Percentiles rank a stretch among this genome's conserved stretches.
phyloP scores from a whole-genome alignment of 2,888 invertebrate genomes.

The Tetragonisca angustula region DNA sequence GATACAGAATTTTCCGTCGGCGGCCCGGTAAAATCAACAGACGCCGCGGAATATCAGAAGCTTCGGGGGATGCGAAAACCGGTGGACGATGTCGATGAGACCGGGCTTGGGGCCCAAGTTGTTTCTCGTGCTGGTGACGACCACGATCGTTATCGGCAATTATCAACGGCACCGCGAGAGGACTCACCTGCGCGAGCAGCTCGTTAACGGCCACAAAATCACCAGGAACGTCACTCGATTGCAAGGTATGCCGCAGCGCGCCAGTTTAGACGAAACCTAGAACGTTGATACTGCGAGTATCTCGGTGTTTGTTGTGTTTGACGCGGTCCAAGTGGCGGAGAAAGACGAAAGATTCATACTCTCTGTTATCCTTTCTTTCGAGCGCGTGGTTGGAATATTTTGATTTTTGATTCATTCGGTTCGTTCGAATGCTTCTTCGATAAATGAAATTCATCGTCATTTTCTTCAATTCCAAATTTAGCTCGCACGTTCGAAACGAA shows the following conservation, averaged over 20 bases:
- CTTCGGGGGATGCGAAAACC: conserved; percentile 80
- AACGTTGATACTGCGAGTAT: too few species aligned
- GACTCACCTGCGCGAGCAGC: conserved; percentile 65
- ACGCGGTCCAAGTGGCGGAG: too few species aligned
- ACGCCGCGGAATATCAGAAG: conserved; percentile 52
- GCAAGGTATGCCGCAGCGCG: conserved; percentile 67
- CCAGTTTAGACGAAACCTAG: too few species aligned
- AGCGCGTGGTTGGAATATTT: too few species aligned
- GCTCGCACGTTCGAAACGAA: too few species aligned
- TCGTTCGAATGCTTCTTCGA: too few species aligned
- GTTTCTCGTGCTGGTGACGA: conserved; percentile 78
- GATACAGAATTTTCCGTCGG: not conserved
- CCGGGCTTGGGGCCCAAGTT: conserved; percentile 80
- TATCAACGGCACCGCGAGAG: conserved; percentile 78
- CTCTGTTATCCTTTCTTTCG: too few species aligned
- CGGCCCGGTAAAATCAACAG: conserved; percentile 49
- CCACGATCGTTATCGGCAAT: conserved; percentile 80
- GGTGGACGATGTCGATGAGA: conserved; percentile 79
- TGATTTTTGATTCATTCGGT: too few species aligned
- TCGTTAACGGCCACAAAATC: conserved; percentile 68
- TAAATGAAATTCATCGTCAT: too few species aligned
- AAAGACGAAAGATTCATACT: too few species aligned
- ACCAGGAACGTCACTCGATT: conserved; percentile 69
- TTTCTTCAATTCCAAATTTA: too few species aligned
- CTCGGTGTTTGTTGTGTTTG: too few species aligned